A percentile compares a stretch with the other conserved stretches of the same genome.
Evolutionary conservation across 37 sponge, comb jelly and placozoan species (phyloP).

Genomic region (Halichondria panicea): DNA sequence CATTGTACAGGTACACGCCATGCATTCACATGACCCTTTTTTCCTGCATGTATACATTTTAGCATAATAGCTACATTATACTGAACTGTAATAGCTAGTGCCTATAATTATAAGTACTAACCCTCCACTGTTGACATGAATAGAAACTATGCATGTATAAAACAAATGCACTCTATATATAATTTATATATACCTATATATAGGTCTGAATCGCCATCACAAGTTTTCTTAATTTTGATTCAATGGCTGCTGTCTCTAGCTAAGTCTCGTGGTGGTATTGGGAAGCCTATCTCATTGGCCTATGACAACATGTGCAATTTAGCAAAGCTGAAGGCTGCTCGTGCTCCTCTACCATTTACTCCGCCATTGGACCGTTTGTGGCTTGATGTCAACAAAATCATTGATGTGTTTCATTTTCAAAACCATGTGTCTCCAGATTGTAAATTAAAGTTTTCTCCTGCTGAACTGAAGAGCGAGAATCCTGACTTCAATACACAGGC

Average conservation of each 20-base stretch:
- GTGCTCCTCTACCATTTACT: slow-evolving; percentile 27
- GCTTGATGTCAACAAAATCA: slow-evolving; percentile 27
- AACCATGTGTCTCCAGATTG: slow-evolving; percentile 28
- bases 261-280: neutral
- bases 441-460: slow-evolving; percentile 25
- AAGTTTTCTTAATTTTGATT: slow-evolving; percentile 25
- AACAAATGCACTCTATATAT: neutral
- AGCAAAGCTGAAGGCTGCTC: slow-evolving; percentile 24
- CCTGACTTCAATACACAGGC: slow-evolving; percentile 51
- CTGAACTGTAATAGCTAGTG: neutral
- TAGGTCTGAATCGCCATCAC: slow-evolving; percentile 47
- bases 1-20: slow-evolving; percentile 22
- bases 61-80: too few species aligned
- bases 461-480: slow-evolving; percentile 12
- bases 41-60: neutral
- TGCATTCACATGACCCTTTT: neutral
- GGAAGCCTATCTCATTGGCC: slow-evolving; percentile 8
- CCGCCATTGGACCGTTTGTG: slow-evolving; percentile 31
- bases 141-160: neutral
- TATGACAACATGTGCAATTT: slow-evolving; percentile 63
- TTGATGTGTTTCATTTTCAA: slow-evolving; percentile 35
- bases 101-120: neutral
- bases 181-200: neutral
- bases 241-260: slow-evolving; percentile 36
- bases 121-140: neutral